A percentile compares a stretch with the other conserved stretches of the same genome.
Conservation (phyloP, 2,888 invertebrate genomes). For the Camponotus fellah region DNA sequence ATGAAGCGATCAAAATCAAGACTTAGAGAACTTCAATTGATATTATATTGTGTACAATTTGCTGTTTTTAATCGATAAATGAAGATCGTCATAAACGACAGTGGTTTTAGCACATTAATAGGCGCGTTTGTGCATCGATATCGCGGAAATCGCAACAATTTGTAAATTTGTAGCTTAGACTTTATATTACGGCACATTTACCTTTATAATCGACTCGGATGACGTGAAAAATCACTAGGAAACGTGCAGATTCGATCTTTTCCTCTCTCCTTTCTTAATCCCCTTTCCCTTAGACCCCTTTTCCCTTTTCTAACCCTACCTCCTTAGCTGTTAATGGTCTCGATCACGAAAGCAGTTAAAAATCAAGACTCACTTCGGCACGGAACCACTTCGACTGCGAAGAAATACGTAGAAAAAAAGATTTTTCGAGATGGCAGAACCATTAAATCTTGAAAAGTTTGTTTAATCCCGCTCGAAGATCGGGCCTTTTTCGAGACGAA, state of each 20-base stretch:
- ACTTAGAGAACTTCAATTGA: conserved; percentile 15
- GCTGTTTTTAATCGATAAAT: background rate
- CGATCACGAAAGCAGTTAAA: conserved; percentile 81
- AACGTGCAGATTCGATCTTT: conserved; percentile 61
- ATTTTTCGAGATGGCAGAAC: conserved; percentile 32
- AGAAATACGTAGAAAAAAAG: conserved; percentile 40
- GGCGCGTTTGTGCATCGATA: background rate
- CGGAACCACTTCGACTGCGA: conserved; percentile 61
- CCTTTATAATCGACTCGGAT: conserved; percentile 57
- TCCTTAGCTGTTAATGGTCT: conserved; percentile 77
- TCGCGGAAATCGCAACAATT: background rate
- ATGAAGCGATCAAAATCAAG: background rate
- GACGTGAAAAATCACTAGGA: conserved; percentile 62
- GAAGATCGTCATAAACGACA: background rate
- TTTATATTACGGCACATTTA: conserved; percentile 58
- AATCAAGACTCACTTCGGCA: conserved; percentile 74
- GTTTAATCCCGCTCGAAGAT: conserved; percentile 48
- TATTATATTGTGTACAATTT: background rate
- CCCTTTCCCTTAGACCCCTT: conserved; percentile 27
- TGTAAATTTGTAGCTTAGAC: conserved; percentile 34
- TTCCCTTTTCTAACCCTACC: conserved; percentile 54
- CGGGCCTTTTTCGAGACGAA: background rate
- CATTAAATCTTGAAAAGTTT: conserved; percentile 39
- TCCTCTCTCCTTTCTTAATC: conserved; percentile 21
- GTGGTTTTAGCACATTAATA: background rate